A percentile compares a stretch with the other conserved stretches of the same genome.
These are phyloP conservation scores for Calliopsis andreniformis DNA, from an alignment of 1,140 invertebrate genomes.

Conservation along the genomic window DNA sequence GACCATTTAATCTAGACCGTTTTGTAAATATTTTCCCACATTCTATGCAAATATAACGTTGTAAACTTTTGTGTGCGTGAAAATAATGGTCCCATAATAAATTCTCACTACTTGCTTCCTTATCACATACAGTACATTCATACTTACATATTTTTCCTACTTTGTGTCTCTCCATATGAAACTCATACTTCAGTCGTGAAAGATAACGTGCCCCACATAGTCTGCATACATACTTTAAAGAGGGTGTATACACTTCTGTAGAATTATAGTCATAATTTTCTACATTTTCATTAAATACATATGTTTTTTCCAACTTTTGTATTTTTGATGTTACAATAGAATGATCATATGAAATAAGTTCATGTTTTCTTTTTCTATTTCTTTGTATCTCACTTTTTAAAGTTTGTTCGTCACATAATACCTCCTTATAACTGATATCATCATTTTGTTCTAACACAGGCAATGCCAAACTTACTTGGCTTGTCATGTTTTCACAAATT, in stretches of 20 bases:
- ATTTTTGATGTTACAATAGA: neutral
- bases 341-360: conserved; percentile 8
- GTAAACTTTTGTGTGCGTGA: conserved; percentile 54
- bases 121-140: conserved; percentile 56
- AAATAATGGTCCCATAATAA: conserved; percentile 65
- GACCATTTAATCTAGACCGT: conserved; percentile 39
- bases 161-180: conserved; percentile 66
- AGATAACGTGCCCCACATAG: conserved; percentile 58
- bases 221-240: conserved; percentile 48
- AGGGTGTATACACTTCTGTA: conserved; percentile 18
- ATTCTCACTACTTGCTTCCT: conserved; percentile 59
- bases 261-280: conserved; percentile 2
- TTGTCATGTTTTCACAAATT: neutral
- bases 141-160: conserved; percentile 55
- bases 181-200: conserved; percentile 57
- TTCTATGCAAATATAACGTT: conserved; percentile 53
- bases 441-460: conserved; percentile 4
- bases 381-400: neutral
- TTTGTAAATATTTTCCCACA: conserved; percentile 57
- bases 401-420: conserved; percentile 9
- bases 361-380: conserved; percentile 14
- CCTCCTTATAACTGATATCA: neutral
- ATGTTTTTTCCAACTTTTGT: conserved; percentile 15
- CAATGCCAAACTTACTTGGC: conserved; percentile 7
- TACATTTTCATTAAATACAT: conserved; percentile 4